Conservation (phyloP, 2,888 invertebrate species). For the Drosophila dives region DNA sequence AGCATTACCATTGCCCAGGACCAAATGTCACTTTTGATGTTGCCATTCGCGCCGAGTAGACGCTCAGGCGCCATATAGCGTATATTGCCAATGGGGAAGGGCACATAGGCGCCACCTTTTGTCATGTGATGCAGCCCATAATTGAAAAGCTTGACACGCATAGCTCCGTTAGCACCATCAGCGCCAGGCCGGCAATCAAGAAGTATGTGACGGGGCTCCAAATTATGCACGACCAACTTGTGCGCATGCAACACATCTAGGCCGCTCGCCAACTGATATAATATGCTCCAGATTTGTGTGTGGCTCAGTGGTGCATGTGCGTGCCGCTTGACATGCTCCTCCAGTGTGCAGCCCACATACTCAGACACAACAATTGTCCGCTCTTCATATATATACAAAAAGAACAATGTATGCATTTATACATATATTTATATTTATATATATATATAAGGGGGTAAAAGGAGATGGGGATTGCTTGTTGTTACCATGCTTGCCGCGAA, state of each 20-base stretch:
- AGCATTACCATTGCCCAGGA: constrained; percentile 95
- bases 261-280: constrained; percentile 90
- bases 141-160: constrained; percentile 92
- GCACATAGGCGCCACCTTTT: constrained; percentile 92
- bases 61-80: constrained; percentile 94
- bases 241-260: constrained; percentile 90
- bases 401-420: not conserved
- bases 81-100: constrained; percentile 94
- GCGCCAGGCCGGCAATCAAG: constrained; percentile 86
- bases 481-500: constrained; percentile 96
- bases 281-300: constrained; percentile 87
- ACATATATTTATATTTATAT: not conserved
- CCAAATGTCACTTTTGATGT: constrained; percentile 96
- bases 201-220: constrained; percentile 93
- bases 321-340: constrained; percentile 85
- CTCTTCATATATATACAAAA: constrained; percentile 84
- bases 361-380: constrained; percentile 93
- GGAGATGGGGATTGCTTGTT: not conserved
- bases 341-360: constrained; percentile 89
- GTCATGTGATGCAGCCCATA: constrained; percentile 98
- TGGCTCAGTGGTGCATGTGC: constrained; percentile 72
- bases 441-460: not conserved
- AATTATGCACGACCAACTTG: constrained; percentile 91
- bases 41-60: constrained; percentile 88
- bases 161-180: constrained; percentile 85